Conservation (phyloP, 2,797 vertebrate species). For the Argya squamiceps region DNA sequence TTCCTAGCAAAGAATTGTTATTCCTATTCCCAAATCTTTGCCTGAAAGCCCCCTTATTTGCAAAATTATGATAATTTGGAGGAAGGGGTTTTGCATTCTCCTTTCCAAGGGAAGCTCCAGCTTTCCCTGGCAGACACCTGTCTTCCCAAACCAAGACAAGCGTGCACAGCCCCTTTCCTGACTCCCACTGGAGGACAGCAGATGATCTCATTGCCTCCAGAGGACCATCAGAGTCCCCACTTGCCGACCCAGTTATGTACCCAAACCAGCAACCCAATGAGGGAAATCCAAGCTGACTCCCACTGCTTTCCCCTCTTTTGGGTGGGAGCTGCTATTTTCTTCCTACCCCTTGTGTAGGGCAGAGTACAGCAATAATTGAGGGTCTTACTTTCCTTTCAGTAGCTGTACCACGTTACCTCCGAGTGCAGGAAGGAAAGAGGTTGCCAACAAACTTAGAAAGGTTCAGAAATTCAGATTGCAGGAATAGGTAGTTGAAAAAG, state of each 20-base stretch:
- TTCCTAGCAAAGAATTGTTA: no score
- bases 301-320: background rate
- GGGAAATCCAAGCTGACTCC: background rate
- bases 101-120: no score
- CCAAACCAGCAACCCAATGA: background rate
- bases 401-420: background rate
- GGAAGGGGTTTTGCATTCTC: no score
- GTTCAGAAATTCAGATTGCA: background rate
- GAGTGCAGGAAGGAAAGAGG: background rate
- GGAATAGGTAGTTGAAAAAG: background rate
- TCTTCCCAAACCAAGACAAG: no score
- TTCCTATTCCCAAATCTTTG: no score
- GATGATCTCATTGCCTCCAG: background rate
- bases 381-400: background rate
- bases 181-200: background rate
- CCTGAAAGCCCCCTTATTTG: no score
- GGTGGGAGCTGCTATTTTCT: background rate
- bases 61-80: no score
- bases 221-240: background rate
- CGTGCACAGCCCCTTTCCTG: background rate
- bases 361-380: background rate
- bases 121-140: no score
- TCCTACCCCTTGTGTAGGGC: background rate
- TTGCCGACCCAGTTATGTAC: rapidly evolving
- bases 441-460: background rate